Percentiles rank a stretch among this genome's conserved stretches.
Conservation (phyloP, 2,888 invertebrate genomes). For the Belgica antarctica region DNA sequence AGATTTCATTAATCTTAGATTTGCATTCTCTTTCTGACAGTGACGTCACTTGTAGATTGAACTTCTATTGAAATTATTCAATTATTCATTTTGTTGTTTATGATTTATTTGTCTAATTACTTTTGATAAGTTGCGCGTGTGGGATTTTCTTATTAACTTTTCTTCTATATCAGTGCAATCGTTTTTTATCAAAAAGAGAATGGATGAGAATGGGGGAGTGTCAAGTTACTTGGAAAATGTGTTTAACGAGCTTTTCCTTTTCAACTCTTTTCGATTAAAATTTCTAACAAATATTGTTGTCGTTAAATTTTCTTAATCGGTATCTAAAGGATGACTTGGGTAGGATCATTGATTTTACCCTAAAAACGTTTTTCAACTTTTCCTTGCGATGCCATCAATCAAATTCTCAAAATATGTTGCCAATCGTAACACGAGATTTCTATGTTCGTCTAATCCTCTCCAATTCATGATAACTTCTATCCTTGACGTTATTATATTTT, state of each 20-base stretch:
- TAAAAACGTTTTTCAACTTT: neutral
- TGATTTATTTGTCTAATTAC: constrained; percentile 7
- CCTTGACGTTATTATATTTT: constrained; percentile 12
- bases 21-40: constrained; percentile 17
- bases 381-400: constrained; percentile 5
- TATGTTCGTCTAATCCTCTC: no score
- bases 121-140: neutral
- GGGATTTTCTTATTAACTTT: no score
- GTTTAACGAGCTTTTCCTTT: neutral
- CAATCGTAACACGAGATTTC: neutral
- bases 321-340: neutral
- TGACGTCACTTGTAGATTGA: neutral
- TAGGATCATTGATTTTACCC: no score
- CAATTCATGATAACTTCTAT: no score
- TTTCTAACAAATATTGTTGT: neutral
- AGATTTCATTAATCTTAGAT: constrained; percentile 10
- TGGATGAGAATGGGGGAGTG: neutral
- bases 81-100: no score
- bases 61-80: neutral
- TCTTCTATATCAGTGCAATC: constrained; percentile 21
- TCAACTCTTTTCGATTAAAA: neutral
- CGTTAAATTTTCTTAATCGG: neutral
- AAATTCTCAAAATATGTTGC: neutral
- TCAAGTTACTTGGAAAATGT: neutral
- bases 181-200: constrained; percentile 25